Conservation (phyloP, 2,113 vertebrate species). For the Drymodes brunneopygia region DNA sequence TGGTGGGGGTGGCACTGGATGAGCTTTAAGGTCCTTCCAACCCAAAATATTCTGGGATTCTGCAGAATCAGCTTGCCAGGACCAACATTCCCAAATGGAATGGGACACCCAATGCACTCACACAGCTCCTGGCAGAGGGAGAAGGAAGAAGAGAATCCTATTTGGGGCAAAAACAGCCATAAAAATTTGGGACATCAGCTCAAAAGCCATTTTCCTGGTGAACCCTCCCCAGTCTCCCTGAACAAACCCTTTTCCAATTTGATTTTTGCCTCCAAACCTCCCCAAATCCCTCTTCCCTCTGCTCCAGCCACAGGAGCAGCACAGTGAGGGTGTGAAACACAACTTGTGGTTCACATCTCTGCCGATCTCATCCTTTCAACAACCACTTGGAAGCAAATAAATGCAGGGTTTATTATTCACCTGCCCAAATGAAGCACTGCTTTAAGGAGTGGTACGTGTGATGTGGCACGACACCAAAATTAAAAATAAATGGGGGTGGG, state of each 20-base stretch:
- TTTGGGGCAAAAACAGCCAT: background rate
- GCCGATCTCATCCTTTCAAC: fast-evolving
- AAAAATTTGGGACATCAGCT: background rate
- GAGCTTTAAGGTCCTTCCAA: background rate
- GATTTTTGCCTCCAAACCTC: background rate
- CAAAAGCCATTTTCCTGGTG: background rate
- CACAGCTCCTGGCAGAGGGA: background rate
- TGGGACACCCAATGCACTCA: background rate
- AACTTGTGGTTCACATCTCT: background rate
- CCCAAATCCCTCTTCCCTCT: background rate
- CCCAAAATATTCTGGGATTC: background rate
- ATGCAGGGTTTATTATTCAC: background rate
- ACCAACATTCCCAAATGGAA: background rate
- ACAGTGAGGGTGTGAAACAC: background rate
- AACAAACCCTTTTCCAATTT: fast-evolving
- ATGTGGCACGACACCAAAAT: background rate
- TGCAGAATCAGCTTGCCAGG: background rate
- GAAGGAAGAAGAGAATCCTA: background rate
- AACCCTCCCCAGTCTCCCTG: background rate
- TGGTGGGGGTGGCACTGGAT: background rate
- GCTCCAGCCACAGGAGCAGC: too few species aligned
- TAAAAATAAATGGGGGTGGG: background rate
- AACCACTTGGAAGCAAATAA: background rate
- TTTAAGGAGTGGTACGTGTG: background rate
- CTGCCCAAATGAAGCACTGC: background rate